These are phyloP conservation scores for Polymixis lichenea DNA, from an alignment of 2,888 invertebrate genomes.

Conservation along the genomic window DNA sequence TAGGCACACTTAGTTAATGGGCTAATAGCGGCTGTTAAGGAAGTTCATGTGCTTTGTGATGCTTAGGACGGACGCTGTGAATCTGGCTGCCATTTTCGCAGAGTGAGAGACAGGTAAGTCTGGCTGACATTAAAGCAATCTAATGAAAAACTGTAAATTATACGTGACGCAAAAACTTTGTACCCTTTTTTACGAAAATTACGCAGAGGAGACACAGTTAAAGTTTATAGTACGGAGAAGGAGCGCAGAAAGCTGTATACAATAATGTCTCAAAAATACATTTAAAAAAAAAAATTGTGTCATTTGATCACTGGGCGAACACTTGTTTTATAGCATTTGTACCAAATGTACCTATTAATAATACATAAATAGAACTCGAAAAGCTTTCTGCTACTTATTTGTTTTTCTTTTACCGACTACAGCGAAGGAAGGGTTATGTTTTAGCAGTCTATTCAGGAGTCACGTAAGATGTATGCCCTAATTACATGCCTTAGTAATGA, in stretches of 20 bases:
- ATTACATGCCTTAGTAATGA: too few relatives aligned
- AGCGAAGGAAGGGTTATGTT: background rate
- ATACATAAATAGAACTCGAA: background rate
- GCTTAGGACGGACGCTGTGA: constrained; percentile 22
- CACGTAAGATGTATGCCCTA: background rate
- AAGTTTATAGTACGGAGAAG: too few relatives aligned
- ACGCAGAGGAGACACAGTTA: too few relatives aligned
- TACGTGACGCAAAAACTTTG: too few relatives aligned
- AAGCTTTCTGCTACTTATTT: background rate
- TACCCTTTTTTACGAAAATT: too few relatives aligned
- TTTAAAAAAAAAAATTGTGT: too few relatives aligned
- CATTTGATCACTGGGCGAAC: too few relatives aligned
- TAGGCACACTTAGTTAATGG: constrained; percentile 36
- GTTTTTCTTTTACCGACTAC: background rate
- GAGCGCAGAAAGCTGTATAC: too few relatives aligned
- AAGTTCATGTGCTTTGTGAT: constrained; percentile 43
- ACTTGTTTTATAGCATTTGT: background rate
- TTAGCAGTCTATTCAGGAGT: background rate
- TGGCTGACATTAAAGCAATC: too few relatives aligned
- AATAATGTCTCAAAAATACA: too few relatives aligned
- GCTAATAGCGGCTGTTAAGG: constrained; percentile 47
- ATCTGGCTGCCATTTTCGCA: constrained; percentile 7
- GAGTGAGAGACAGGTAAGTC: background rate
- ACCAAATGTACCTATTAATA: too few relatives aligned
- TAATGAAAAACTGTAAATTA: too few relatives aligned